phyloP scores from a whole-genome alignment of 2,113 vertebrate species.

The Brachirus orientalis region DNA sequence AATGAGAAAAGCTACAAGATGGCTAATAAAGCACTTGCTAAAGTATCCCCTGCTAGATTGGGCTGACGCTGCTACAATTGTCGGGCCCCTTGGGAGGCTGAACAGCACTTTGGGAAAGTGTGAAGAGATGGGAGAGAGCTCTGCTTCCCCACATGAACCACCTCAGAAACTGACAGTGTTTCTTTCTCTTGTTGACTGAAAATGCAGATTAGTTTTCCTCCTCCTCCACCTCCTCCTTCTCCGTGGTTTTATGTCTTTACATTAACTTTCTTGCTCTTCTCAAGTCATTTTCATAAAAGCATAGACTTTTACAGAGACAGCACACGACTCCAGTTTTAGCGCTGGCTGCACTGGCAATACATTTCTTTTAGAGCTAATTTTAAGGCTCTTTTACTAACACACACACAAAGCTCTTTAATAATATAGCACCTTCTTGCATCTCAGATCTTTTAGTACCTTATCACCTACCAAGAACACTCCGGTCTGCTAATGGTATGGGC shows the following conservation, averaged over 20 bases:
- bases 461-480: no score
- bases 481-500: no score
- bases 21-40: conserved; percentile 55
- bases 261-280: conserved; percentile 52
- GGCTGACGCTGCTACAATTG: conserved; percentile 40
- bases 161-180: conserved; percentile 28
- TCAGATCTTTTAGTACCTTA: no score
- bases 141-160: conserved; percentile 19
- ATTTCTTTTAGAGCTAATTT: no score
- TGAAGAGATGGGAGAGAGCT: conserved; percentile 39
- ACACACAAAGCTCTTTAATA: no score
- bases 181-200: conserved; percentile 21
- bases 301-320: no score
- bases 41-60: conserved; percentile 36
- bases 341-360: no score
- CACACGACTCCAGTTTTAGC: no score
- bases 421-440: no score
- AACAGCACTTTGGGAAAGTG: conserved; percentile 33
- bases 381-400: no score
- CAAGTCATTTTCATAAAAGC: conserved; percentile 41
- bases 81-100: conserved; percentile 31
- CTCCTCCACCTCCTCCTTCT: conserved; percentile 6
- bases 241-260: conserved; percentile 22
- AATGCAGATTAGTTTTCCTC: conserved; percentile 40
- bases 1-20: conserved; percentile 33